Conservation (phyloP, 2,888 invertebrate genomes). For the Rotaria magnacalcarata region DNA sequence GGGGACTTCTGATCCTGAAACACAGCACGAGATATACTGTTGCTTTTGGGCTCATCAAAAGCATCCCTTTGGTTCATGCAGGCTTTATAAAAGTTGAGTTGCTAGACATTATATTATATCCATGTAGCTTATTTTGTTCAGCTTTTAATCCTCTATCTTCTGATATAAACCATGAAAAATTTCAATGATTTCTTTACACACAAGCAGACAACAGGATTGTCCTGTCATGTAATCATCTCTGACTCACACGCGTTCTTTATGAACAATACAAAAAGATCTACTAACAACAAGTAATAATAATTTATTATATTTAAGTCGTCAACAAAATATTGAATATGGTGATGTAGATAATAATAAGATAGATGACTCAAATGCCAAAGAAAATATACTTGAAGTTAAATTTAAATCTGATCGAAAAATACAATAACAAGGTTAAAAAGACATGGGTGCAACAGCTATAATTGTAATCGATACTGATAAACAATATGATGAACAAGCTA, state of each 20-base stretch:
- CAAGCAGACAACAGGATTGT: too few species aligned
- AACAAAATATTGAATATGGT: background rate
- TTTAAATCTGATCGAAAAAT: constrained; percentile 42
- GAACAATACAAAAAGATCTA: background rate
- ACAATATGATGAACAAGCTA: constrained; percentile 85
- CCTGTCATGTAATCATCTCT: too few species aligned
- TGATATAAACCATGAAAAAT: too few species aligned
- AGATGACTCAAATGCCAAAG: background rate
- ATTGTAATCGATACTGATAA: constrained; percentile 81
- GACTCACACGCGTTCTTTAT: background rate
- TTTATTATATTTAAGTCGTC: background rate
- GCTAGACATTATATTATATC: too few species aligned
- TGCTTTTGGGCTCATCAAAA: too few species aligned
- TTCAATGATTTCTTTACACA: too few species aligned
- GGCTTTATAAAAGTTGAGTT: too few species aligned
- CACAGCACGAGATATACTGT: too few species aligned
- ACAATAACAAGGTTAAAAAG: constrained; percentile 59
- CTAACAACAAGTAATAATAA: background rate
- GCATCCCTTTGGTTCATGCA: too few species aligned
- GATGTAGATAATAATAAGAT: background rate
- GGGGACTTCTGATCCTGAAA: too few species aligned
- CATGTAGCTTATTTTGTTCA: too few species aligned
- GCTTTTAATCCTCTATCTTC: too few species aligned
- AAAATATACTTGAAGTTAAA: constrained; percentile 16
- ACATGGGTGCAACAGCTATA: constrained; percentile 76